Evolutionary conservation across 1,140 invertebrate genomes (phyloP).

Genomic region (Branchinecta lynchi): DNA sequence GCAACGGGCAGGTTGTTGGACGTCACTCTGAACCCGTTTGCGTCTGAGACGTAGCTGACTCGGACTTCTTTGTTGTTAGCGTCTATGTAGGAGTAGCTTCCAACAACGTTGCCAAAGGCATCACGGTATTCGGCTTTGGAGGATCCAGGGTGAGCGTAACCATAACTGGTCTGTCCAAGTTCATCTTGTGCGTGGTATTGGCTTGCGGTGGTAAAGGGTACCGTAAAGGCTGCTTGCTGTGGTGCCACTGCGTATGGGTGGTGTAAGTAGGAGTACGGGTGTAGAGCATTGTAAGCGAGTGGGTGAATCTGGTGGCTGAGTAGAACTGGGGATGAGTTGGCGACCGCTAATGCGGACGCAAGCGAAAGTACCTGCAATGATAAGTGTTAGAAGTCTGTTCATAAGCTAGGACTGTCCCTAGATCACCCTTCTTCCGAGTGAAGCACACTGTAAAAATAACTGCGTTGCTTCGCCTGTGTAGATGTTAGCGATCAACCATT

Average conservation of each 20-base stretch:
- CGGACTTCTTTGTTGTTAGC: constrained; percentile 37
- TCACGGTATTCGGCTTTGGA: constrained; percentile 35
- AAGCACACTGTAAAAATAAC: too few species aligned
- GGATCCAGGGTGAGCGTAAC: constrained; percentile 39
- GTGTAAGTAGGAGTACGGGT: too few species aligned
- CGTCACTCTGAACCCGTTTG: constrained; percentile 38
- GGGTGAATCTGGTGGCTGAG: too few species aligned
- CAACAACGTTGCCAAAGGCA: constrained; percentile 38
- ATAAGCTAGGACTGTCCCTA: too few species aligned
- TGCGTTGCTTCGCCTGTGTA: too few species aligned
- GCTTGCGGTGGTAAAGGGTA: constrained; percentile 12
- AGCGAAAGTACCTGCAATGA: not conserved
- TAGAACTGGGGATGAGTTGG: not conserved
- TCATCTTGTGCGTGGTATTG: constrained; percentile 40
- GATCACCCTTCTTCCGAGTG: too few species aligned
- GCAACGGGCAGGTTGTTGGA: constrained; percentile 36
- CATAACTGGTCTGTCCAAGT: constrained; percentile 39
- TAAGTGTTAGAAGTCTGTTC: too few species aligned
- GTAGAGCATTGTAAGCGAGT: too few species aligned
- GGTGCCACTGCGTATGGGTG: constrained; percentile 26
- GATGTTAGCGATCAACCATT: too few species aligned
- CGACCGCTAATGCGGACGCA: not conserved
- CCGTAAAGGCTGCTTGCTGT: not conserved
- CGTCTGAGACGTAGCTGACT: constrained; percentile 36
- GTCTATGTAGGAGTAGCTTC: constrained; percentile 39